Percentiles rank a stretch among this genome's conserved stretches.
These are phyloP conservation scores for Myoxocephalus aenaeus DNA, from an alignment of 2,797 vertebrate species.

Conservation along the genomic window DNA sequence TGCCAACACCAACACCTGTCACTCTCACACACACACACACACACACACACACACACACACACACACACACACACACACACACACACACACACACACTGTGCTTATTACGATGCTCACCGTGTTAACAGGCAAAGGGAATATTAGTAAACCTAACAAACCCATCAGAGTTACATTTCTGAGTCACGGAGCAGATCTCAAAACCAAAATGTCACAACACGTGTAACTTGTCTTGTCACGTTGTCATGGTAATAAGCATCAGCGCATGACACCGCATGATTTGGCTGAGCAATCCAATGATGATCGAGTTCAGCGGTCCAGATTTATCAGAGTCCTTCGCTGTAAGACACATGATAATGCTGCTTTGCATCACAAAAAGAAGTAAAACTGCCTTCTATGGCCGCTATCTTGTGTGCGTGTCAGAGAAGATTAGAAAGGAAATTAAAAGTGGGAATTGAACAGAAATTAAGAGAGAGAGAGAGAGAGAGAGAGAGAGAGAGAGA, in stretches of 20 bases:
- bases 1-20: not conserved
- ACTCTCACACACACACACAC: not conserved
- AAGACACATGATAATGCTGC: constrained; percentile 7
- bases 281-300: constrained; percentile 34
- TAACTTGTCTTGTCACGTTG: constrained; percentile 53
- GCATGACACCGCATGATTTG: constrained; percentile 25
- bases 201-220: constrained; percentile 16
- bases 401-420: constrained; percentile 6
- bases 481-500: not conserved
- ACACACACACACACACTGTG: not conserved
- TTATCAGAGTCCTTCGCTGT: constrained; percentile 18
- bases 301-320: constrained; percentile 41
- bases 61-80: not conserved
- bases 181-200: constrained; percentile 18
- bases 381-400: not conserved
- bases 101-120: constrained; percentile 5
- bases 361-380: constrained; percentile 45
- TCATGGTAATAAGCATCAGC: constrained; percentile 60
- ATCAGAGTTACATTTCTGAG: constrained; percentile 7
- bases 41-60: not conserved
- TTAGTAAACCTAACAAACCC: constrained; percentile 18
- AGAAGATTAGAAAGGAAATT: constrained; percentile 59
- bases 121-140: constrained; percentile 1
- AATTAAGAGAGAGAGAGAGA: constrained; percentile 17
- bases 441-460: constrained; percentile 46